Conservation (phyloP, 2,888 invertebrate genomes). For the Parascotia fuliginaria region DNA sequence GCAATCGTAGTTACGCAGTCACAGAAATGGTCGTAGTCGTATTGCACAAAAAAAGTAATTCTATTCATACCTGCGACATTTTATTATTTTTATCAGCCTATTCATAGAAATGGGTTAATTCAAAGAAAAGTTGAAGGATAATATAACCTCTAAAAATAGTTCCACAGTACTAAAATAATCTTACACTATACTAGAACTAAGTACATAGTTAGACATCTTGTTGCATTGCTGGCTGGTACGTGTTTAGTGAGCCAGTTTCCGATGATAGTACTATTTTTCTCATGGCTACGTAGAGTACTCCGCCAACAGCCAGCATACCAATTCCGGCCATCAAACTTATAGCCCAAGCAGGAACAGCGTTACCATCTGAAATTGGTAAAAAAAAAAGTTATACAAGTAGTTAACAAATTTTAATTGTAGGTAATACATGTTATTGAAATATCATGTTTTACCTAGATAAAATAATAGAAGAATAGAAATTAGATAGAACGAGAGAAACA, state of each 20-base stretch:
- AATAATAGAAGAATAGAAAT: too few relatives aligned
- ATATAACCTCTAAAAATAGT: background rate
- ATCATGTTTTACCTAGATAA: too few relatives aligned
- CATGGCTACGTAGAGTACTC: constrained; percentile 88
- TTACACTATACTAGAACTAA: constrained; percentile 1
- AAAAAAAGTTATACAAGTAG: too few relatives aligned
- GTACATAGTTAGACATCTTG: constrained; percentile 69
- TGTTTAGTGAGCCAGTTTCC: constrained; percentile 74
- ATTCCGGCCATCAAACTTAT: constrained; percentile 89
- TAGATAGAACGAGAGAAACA: too few relatives aligned
- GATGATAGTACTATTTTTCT: constrained; percentile 88
- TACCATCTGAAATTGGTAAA: constrained; percentile 81
- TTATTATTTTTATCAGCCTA: too few relatives aligned
- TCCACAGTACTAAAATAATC: background rate
- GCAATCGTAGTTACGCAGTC: too few relatives aligned
- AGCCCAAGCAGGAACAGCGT: constrained; percentile 92
- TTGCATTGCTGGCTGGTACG: constrained; percentile 85
- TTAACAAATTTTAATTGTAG: too few relatives aligned
- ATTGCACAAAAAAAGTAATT: too few relatives aligned
- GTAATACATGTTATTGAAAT: too few relatives aligned
- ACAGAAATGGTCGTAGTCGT: too few relatives aligned
- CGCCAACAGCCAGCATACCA: constrained; percentile 89
- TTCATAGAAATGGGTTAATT: too few relatives aligned
- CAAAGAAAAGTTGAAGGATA: background rate
- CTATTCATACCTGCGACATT: too few relatives aligned